Evolutionary conservation across 2,797 vertebrate species (phyloP).

Genomic region (Yasuhikotakia modesta): DNA sequence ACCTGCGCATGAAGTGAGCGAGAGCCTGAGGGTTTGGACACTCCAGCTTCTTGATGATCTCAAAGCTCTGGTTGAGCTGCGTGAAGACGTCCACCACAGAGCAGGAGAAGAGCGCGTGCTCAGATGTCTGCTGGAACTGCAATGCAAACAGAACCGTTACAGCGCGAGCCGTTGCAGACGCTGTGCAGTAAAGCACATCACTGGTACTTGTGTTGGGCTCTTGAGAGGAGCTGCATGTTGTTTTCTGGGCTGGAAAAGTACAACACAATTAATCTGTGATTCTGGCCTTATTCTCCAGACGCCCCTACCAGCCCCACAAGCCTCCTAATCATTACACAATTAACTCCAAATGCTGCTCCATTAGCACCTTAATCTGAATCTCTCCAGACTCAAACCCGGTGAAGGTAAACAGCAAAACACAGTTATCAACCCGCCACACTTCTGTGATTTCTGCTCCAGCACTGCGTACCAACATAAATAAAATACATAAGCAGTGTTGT

Average conservation of each 20-base stretch:
- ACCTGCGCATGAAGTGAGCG: slow-evolving; percentile 97
- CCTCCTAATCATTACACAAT: slow-evolving; percentile 36
- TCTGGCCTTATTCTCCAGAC: too few species aligned
- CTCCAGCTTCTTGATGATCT: slow-evolving; percentile 98
- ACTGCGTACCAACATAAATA: neutral
- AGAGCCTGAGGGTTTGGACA: slow-evolving; percentile 97
- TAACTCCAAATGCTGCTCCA: slow-evolving; percentile 25
- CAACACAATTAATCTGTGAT: slow-evolving; percentile 33
- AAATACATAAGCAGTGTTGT: neutral
- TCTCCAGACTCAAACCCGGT: slow-evolving; percentile 1
- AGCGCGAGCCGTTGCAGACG: neutral
- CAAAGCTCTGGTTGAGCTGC: slow-evolving; percentile 98
- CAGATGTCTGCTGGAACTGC: slow-evolving; percentile 97
- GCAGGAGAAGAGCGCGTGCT: slow-evolving; percentile 97
- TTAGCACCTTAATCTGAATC: slow-evolving; percentile 30
- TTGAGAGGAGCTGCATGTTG: too few species aligned
- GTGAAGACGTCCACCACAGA: slow-evolving; percentile 98
- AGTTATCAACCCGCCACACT: neutral
- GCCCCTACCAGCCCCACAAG: slow-evolving; percentile 5
- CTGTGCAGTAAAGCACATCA: neutral
- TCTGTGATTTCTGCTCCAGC: neutral
- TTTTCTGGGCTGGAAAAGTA: slow-evolving; percentile 2
- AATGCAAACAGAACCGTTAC: neutral
- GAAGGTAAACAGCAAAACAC: slow-evolving; percentile 18
- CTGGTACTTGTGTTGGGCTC: too few species aligned